These are phyloP conservation scores for Loxodonta africana DNA, from an alignment of 2,113 vertebrate species.

Conservation along the genomic window DNA sequence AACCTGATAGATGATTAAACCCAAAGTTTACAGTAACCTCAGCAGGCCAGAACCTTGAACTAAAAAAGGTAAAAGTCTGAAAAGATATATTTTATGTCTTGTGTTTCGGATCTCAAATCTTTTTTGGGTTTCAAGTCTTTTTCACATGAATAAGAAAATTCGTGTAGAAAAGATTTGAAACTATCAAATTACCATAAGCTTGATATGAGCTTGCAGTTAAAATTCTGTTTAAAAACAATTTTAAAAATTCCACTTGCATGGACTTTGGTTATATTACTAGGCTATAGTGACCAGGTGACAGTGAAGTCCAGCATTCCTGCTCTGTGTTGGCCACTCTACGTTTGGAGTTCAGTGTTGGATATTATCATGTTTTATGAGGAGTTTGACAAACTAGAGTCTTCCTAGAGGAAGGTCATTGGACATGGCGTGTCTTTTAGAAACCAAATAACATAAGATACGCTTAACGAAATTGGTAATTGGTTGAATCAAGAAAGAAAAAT, in stretches of 20 bases:
- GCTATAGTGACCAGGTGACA: background rate
- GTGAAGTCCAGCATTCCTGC: background rate
- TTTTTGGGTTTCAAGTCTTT: no score
- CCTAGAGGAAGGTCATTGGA: background rate
- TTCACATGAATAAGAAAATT: background rate
- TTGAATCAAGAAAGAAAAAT: slow-evolving; percentile 15
- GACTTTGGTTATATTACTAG: slow-evolving; percentile 1
- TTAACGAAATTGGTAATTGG: background rate
- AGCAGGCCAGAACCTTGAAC: background rate
- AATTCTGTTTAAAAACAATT: slow-evolving; percentile 19
- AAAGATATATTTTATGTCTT: background rate
- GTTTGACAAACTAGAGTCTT: slow-evolving; percentile 13
- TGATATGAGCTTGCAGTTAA: slow-evolving; percentile 16
- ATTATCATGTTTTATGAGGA: background rate
- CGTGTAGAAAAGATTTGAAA: background rate
- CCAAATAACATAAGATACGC: slow-evolving; percentile 10
- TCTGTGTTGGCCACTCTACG: background rate
- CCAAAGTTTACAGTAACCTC: slow-evolving; percentile 10
- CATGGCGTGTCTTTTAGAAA: background rate
- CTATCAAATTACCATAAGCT: background rate
- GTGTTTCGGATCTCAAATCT: background rate
- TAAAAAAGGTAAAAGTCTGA: slow-evolving; percentile 23
- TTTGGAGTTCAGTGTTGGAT: slow-evolving; percentile 10
- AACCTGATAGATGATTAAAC: background rate
- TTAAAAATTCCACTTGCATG: background rate